Conservation (phyloP, 2,113 vertebrate species). For the Capricornis sumatraensis region DNA sequence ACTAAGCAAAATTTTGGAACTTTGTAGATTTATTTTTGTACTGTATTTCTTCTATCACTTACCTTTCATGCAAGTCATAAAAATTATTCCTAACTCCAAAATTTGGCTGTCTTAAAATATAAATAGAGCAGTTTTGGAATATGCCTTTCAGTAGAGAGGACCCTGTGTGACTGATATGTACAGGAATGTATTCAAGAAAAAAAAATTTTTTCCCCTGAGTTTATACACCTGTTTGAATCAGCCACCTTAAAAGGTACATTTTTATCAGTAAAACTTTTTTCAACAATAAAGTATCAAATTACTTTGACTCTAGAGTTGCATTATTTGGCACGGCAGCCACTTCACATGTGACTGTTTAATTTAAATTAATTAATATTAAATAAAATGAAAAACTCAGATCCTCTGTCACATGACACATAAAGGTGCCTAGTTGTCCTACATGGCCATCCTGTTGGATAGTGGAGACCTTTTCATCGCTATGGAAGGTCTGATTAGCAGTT, state of each 20-base stretch:
- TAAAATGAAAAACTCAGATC: background rate
- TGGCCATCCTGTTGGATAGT: background rate
- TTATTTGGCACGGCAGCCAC: background rate
- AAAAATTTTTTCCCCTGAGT: background rate
- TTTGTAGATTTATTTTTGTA: slow-evolving; percentile 1
- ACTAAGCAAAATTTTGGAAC: background rate
- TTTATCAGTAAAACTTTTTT: background rate
- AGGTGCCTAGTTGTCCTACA: background rate
- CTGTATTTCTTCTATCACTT: background rate
- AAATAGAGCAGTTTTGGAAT: background rate
- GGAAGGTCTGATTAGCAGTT: background rate
- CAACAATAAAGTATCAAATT: background rate
- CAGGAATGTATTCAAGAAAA: background rate
- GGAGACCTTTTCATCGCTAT: background rate
- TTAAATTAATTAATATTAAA: background rate
- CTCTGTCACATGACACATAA: background rate
- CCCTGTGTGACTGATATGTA: background rate
- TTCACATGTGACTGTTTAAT: background rate
- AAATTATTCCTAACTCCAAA: background rate
- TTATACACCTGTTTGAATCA: background rate
- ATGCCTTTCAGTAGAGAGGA: background rate
- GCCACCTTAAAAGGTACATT: background rate
- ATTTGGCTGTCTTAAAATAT: background rate
- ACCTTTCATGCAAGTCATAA: background rate
- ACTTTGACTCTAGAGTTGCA: background rate